Evolutionary conservation across 2,797 vertebrate genomes (phyloP).

Genomic region (Melanotaenia nigrans): DNA sequence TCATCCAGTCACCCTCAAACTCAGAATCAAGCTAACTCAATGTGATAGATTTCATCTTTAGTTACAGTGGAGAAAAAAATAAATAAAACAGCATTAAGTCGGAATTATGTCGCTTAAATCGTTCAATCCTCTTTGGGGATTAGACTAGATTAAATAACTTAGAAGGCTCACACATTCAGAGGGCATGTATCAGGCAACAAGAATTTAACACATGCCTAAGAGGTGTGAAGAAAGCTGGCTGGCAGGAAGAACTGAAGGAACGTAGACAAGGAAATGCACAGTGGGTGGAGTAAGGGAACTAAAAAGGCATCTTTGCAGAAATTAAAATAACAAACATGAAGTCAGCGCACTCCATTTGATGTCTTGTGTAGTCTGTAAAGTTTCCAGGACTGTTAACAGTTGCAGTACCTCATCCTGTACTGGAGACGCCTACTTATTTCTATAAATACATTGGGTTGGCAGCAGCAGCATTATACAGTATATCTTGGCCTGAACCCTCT

Average conservation of each 20-base stretch:
- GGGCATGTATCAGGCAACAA: not conserved
- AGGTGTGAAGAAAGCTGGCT: constrained; percentile 29
- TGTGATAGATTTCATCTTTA: constrained; percentile 43
- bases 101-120: constrained; percentile 52
- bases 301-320: constrained; percentile 45
- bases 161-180: constrained; percentile 31
- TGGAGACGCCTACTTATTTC: constrained; percentile 67
- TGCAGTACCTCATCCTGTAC: constrained; percentile 49
- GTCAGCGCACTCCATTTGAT: constrained; percentile 36
- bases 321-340: constrained; percentile 56
- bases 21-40: constrained; percentile 28
- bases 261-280: constrained; percentile 31
- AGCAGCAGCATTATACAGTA: constrained; percentile 24
- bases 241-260: constrained; percentile 22
- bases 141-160: constrained; percentile 65
- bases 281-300: constrained; percentile 34
- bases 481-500: constrained; percentile 45
- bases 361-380: constrained; percentile 54
- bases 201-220: not conserved
- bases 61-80: constrained; percentile 30
- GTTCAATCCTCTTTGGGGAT: constrained; percentile 64
- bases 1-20: constrained; percentile 12
- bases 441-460: constrained; percentile 68
- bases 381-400: constrained; percentile 58
- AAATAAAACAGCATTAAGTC: constrained; percentile 44